phyloP scores from a whole-genome alignment of 2,113 vertebrate genomes.

The Physeter macrocephalus region DNA sequence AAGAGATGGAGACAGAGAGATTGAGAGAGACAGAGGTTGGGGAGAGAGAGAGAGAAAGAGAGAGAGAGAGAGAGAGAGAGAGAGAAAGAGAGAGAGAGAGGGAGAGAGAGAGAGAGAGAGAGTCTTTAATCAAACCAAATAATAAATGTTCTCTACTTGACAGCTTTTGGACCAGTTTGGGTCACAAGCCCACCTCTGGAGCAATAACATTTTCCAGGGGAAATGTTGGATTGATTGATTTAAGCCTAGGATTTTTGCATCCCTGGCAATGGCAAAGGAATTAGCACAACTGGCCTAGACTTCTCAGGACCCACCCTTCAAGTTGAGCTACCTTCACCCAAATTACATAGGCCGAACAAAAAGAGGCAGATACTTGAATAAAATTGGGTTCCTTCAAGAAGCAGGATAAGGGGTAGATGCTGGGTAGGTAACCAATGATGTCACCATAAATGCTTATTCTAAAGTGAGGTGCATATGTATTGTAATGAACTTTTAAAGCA shows the following conservation, averaged over 20 bases:
- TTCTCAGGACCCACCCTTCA: not conserved
- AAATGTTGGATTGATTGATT: not conserved
- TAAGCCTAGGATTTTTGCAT: not conserved
- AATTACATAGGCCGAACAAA: not conserved
- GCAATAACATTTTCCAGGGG: not conserved
- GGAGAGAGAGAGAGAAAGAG: too few relatives aligned
- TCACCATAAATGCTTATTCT: not conserved
- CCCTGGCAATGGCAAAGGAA: not conserved
- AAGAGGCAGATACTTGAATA: not conserved
- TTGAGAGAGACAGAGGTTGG: not conserved
- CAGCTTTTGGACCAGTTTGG: not conserved
- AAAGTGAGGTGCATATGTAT: not conserved
- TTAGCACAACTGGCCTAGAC: not conserved
- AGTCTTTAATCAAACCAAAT: not conserved
- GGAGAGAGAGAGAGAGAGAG: not conserved
- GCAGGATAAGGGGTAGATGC: not conserved
- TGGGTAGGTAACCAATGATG: not conserved
- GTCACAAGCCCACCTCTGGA: not conserved
- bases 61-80: not conserved
- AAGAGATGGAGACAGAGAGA: not conserved
- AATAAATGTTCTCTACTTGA: not conserved
- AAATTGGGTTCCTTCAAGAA: not conserved
- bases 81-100: not conserved
- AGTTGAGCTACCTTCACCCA: not conserved
- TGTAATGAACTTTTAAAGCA: not conserved